Conservation (phyloP, 2,113 vertebrate species). For the Mirza zaza region DNA sequence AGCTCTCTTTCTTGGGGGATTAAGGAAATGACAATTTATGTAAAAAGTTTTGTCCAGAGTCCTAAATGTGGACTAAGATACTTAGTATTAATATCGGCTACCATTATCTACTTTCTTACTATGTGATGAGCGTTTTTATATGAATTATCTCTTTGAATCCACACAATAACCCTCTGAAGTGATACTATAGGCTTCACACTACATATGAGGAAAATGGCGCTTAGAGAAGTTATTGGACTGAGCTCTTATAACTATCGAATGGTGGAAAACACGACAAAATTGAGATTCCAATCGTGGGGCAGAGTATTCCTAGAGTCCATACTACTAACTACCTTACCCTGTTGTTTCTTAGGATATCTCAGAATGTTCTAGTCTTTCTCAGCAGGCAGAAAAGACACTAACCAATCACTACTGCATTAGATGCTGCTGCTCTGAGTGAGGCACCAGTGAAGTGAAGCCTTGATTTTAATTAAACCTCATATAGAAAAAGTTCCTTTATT, state of each 20-base stretch:
- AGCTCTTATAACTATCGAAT: background rate
- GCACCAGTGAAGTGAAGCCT: background rate
- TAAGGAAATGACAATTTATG: background rate
- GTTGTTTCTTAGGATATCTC: background rate
- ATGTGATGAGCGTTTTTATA: background rate
- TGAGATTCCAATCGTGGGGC: background rate
- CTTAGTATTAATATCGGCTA: background rate
- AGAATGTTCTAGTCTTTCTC: background rate
- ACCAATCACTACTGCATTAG: background rate
- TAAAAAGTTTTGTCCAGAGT: background rate
- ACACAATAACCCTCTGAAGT: background rate
- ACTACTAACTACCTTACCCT: background rate
- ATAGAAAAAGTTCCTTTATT: slow-evolving; percentile 2
- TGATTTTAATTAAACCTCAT: background rate
- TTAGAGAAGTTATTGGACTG: background rate
- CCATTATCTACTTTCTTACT: background rate
- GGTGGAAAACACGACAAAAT: background rate
- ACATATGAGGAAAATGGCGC: background rate
- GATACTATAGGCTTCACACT: background rate
- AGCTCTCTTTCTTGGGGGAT: background rate
- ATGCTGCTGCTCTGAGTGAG: background rate
- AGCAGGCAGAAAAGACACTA: background rate
- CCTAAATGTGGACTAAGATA: background rate
- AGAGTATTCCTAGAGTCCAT: background rate
- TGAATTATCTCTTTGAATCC: background rate